Conservation (phyloP, 2,888 invertebrate species). For the Antheraea assamensis region DNA sequence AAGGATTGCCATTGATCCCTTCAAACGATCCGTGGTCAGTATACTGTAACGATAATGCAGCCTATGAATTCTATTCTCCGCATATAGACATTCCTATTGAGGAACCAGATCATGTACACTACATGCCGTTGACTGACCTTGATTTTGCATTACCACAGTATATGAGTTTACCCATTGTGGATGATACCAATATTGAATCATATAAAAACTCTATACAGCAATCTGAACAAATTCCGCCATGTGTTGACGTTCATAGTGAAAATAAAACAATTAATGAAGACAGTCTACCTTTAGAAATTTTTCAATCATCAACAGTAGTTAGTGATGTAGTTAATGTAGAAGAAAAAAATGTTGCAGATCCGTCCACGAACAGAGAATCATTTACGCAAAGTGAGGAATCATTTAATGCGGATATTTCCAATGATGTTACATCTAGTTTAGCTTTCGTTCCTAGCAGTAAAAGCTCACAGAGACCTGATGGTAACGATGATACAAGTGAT, state of each 20-base stretch:
- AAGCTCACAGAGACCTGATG: constrained; percentile 63
- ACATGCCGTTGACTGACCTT: constrained; percentile 72
- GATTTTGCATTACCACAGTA: constrained; percentile 74
- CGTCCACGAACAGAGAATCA: constrained; percentile 55
- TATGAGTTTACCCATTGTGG: constrained; percentile 66
- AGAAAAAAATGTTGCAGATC: constrained; percentile 50
- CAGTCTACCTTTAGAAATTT: constrained; percentile 30
- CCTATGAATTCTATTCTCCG: constrained; percentile 67
- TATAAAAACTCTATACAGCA: constrained; percentile 38
- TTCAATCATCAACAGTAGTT: constrained; percentile 36
- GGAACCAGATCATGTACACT: constrained; percentile 60
- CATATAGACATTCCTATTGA: constrained; percentile 59
- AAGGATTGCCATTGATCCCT: constrained; percentile 67
- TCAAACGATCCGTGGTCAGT: constrained; percentile 75
- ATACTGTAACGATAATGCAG: constrained; percentile 60
- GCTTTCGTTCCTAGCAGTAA: constrained; percentile 75
- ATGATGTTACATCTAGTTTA: constrained; percentile 75
- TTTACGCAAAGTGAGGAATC: constrained; percentile 70
- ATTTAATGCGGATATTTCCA: constrained; percentile 70
- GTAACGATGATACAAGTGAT: constrained; percentile 69
- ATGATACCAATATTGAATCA: constrained; percentile 54
- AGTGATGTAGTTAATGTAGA: constrained; percentile 53
- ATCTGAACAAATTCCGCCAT: constrained; percentile 36
- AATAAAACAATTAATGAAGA: constrained; percentile 34
- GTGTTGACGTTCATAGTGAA: constrained; percentile 38